A percentile compares a stretch with the other conserved stretches of the same genome.
Conservation (phyloP, 1,140 invertebrate genomes). For the Helicorthomorpha holstii region DNA sequence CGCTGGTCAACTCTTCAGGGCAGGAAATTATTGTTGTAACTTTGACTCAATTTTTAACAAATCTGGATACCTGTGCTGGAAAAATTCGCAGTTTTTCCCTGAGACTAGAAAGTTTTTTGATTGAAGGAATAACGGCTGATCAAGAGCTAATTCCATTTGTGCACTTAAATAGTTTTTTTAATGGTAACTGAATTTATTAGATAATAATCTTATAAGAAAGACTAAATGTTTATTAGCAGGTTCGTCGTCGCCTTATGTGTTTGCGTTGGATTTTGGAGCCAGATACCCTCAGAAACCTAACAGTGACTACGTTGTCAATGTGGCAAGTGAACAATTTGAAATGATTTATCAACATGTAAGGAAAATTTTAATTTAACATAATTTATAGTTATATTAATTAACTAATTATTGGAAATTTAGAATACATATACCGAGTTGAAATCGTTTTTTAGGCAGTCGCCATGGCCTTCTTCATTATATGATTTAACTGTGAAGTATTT, state of each 20-base stretch:
- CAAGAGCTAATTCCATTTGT: slow-evolving; percentile 53
- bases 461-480: no score
- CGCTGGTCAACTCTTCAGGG: slow-evolving; percentile 44
- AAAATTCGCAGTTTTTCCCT: slow-evolving; percentile 51
- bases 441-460: no score
- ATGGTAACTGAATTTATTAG: slow-evolving; percentile 26
- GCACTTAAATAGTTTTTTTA: slow-evolving; percentile 46
- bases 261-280: slow-evolving; percentile 58
- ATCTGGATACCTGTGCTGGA: slow-evolving; percentile 46
- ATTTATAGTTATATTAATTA: no score
- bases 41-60: slow-evolving; percentile 50
- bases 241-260: slow-evolving; percentile 43
- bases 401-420: no score
- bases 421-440: no score
- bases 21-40: slow-evolving; percentile 55
- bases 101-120: slow-evolving; percentile 54
- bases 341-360: slow-evolving; percentile 59
- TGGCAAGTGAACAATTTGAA: slow-evolving; percentile 54
- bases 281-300: slow-evolving; percentile 47
- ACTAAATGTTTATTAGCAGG: slow-evolving; percentile 23
- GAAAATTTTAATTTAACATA: no score
- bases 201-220: neutral
- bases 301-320: slow-evolving; percentile 46
- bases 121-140: slow-evolving; percentile 55
- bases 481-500: no score